Percentiles rank a stretch among this genome's conserved stretches.
These are phyloP conservation scores for Lysandra bellargus DNA, from an alignment of 2,888 invertebrate species.

Conservation along the genomic window DNA sequence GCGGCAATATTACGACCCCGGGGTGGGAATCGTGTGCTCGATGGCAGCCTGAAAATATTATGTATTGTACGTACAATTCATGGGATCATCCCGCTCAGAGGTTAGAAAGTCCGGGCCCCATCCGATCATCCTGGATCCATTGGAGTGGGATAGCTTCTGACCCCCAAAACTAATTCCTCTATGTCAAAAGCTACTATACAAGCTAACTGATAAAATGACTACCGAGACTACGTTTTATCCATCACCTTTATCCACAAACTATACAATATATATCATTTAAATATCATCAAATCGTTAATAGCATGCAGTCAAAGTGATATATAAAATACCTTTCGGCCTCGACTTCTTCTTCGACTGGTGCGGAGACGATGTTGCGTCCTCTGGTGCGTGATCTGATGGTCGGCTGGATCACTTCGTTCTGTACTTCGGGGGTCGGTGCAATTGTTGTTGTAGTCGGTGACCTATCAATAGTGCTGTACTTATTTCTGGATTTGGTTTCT, in stretches of 20 bases:
- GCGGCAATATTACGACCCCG: slow-evolving; percentile 79
- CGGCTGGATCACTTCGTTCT: slow-evolving; percentile 83
- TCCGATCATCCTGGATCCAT: not conserved
- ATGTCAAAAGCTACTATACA: slow-evolving; percentile 33
- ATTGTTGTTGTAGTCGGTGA: slow-evolving; percentile 55
- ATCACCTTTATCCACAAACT: slow-evolving; percentile 32
- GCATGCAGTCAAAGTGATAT: slow-evolving; percentile 2
- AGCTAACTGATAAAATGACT: slow-evolving; percentile 29
- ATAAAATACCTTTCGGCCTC: slow-evolving; percentile 73
- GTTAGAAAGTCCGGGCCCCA: slow-evolving; percentile 39
- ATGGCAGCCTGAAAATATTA: slow-evolving; percentile 80
- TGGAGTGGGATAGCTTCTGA: not conserved
- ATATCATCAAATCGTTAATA: not conserved
- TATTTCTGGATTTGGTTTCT: slow-evolving; percentile 74
- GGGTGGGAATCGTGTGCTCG: slow-evolving; percentile 92
- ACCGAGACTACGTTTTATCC: slow-evolving; percentile 29
- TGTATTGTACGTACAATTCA: slow-evolving; percentile 43
- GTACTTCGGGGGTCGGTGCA: slow-evolving; percentile 78
- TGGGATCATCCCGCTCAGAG: slow-evolving; percentile 43
- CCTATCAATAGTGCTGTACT: slow-evolving; percentile 80
- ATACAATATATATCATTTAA: not conserved
- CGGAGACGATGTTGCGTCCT: slow-evolving; percentile 70
- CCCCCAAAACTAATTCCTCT: not conserved
- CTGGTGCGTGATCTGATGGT: slow-evolving; percentile 70
- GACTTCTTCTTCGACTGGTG: slow-evolving; percentile 76